phyloP scores from a whole-genome alignment of 2,797 vertebrate species.

The Chaenodraco wilsoni region DNA sequence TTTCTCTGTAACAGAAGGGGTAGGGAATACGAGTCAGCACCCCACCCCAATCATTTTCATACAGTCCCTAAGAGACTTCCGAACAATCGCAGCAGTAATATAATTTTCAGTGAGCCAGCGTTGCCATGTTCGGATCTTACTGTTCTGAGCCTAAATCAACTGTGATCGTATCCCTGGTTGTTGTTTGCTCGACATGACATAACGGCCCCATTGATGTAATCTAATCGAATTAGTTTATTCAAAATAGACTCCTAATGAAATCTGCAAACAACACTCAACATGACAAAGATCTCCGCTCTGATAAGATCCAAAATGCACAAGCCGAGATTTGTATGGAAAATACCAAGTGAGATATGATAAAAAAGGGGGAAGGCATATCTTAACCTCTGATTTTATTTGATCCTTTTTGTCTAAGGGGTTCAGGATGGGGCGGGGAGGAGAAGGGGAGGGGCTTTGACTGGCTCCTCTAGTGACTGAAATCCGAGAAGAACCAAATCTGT shows the following conservation, averaged over 20 bases:
- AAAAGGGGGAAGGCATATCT: slow-evolving; percentile 49
- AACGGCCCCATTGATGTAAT: slow-evolving; percentile 65
- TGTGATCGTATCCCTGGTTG: slow-evolving; percentile 57
- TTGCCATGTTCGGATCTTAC: slow-evolving; percentile 49
- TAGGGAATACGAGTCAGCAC: background rate
- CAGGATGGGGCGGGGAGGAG: background rate
- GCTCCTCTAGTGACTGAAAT: slow-evolving; percentile 79
- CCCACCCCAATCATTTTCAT: slow-evolving; percentile 24
- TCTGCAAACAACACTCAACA: slow-evolving; percentile 59
- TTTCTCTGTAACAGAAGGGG: background rate
- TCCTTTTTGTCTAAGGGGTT: slow-evolving; percentile 68
- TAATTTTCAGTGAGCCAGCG: slow-evolving; percentile 46
- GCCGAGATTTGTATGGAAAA: slow-evolving; percentile 42
- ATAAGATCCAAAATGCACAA: slow-evolving; percentile 51
- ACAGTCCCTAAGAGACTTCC: slow-evolving; percentile 17
- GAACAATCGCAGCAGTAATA: slow-evolving; percentile 27
- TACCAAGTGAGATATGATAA: slow-evolving; percentile 57
- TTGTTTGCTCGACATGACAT: slow-evolving; percentile 65
- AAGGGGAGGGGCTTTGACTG: slow-evolving; percentile 50
- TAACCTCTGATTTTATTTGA: slow-evolving; percentile 78
- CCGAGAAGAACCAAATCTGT: slow-evolving; percentile 82
- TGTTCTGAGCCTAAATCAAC: slow-evolving; percentile 50
- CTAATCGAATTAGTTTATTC: slow-evolving; percentile 70
- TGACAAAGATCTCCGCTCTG: slow-evolving; percentile 47
- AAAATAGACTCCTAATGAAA: slow-evolving; percentile 71